These are phyloP conservation scores for Megatriorchis doriae DNA, from an alignment of 2,113 vertebrate genomes.

Conservation along the genomic window DNA sequence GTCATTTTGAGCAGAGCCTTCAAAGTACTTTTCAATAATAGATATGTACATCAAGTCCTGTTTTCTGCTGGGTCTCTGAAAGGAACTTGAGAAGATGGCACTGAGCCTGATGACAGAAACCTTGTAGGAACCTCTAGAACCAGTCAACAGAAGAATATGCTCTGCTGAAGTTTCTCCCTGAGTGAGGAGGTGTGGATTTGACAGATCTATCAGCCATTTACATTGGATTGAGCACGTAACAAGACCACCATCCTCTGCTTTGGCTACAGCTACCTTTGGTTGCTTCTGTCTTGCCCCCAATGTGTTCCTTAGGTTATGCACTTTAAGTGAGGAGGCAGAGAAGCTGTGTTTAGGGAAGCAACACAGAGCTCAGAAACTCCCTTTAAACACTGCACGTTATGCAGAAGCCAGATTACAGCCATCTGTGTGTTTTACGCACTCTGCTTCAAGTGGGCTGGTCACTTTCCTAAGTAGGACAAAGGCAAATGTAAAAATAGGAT, in stretches of 20 bases:
- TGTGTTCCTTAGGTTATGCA: neutral
- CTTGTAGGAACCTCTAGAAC: neutral
- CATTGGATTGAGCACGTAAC: accelerated
- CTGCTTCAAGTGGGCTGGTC: neutral
- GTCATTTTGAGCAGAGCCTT: neutral
- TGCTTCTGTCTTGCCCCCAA: neutral
- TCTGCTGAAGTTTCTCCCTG: neutral
- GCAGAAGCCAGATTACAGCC: neutral
- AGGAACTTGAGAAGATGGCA: neutral
- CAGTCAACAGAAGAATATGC: neutral
- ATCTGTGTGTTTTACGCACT: neutral
- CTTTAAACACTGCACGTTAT: neutral
- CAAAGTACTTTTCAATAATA: neutral
- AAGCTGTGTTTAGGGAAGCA: neutral
- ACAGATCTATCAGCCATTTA: neutral
- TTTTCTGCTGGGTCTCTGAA: neutral
- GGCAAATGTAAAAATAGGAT: slow-evolving; percentile 19
- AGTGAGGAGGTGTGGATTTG: neutral
- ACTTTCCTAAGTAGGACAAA: neutral
- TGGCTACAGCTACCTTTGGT: neutral
- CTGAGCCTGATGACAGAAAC: neutral
- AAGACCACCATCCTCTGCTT: neutral
- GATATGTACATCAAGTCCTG: accelerated
- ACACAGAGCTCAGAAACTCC: neutral
- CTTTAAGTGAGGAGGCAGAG: neutral